Evolutionary conservation across 1,140 invertebrate species (phyloP).

Genomic region (Elymnias hypermnestra): DNA sequence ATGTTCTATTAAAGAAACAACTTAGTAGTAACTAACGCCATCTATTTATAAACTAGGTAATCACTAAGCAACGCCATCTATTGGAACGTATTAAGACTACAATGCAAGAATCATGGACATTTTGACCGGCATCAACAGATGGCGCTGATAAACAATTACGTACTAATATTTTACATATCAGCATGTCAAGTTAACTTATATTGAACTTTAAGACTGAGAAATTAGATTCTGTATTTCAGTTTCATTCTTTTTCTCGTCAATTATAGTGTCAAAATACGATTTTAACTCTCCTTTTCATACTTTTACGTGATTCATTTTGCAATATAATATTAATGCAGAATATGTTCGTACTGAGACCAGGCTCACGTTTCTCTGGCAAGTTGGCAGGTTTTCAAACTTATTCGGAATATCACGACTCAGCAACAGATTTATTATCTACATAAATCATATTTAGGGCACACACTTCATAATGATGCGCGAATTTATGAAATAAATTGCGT

Average conservation of each 20-base stretch:
- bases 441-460: constrained; percentile 58
- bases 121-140: constrained; percentile 22
- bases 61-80: constrained; percentile 24
- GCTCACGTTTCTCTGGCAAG: constrained; percentile 33
- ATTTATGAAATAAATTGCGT: constrained; percentile 30
- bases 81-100: constrained; percentile 1
- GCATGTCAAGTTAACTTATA: no score
- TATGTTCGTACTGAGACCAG: constrained; percentile 5
- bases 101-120: background rate
- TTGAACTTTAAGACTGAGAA: no score
- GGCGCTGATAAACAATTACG: constrained; percentile 23
- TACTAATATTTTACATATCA: background rate
- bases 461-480: constrained; percentile 31
- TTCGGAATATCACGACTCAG: constrained; percentile 46
- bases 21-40: constrained; percentile 21
- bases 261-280: no score
- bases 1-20: no score
- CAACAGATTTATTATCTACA: constrained; percentile 48
- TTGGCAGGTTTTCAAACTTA: constrained; percentile 60
- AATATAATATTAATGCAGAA: constrained; percentile 12
- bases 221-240: no score
- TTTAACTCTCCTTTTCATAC: no score
- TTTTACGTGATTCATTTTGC: no score
- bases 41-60: constrained; percentile 15
- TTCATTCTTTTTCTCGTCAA: no score